Evolutionary conservation across 2,888 invertebrate species (phyloP).

Genomic region (Dexiosoma caninum): DNA sequence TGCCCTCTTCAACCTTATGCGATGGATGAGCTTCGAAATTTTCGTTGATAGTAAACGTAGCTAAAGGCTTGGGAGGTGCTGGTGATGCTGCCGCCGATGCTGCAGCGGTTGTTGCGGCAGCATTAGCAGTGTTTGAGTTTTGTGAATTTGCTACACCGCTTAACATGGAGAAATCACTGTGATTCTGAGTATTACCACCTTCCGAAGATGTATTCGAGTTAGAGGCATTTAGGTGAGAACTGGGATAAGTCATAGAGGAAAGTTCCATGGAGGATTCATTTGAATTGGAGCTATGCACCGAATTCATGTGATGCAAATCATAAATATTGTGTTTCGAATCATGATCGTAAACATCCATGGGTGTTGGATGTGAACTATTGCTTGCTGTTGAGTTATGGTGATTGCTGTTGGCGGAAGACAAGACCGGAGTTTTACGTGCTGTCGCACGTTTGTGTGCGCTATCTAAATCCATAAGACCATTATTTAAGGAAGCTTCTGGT

Average conservation of each 20-base stretch:
- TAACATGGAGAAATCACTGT: slow-evolving; percentile 70
- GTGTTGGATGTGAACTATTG: slow-evolving; percentile 71
- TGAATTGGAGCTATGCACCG: slow-evolving; percentile 72
- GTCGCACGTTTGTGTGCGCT: slow-evolving; percentile 74
- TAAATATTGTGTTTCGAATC: slow-evolving; percentile 77
- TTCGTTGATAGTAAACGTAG: slow-evolving; percentile 75
- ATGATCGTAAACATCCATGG: slow-evolving; percentile 75
- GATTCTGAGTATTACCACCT: slow-evolving; percentile 70
- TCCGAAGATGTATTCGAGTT: slow-evolving; percentile 77
- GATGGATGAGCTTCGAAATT: slow-evolving; percentile 77
- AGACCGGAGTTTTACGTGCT: slow-evolving; percentile 67
- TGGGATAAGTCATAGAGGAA: slow-evolving; percentile 73
- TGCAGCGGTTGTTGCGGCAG: slow-evolving; percentile 7
- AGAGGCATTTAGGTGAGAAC: slow-evolving; percentile 75
- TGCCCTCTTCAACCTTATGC: slow-evolving; percentile 77
- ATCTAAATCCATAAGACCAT: slow-evolving; percentile 74
- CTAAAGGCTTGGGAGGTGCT: slow-evolving; percentile 73
- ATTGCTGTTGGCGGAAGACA: slow-evolving; percentile 72
- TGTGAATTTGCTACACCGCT: slow-evolving; percentile 48
- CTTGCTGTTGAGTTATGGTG: slow-evolving; percentile 67
- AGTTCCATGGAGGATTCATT: slow-evolving; percentile 75
- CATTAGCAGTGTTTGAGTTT: slow-evolving; percentile 14
- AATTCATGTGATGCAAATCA: slow-evolving; percentile 74
- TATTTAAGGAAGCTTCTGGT: slow-evolving; percentile 55
- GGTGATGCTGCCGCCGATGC: slow-evolving; percentile 63